Conservation (phyloP, 2,888 invertebrate genomes). For the Colostygia pectinataria region DNA sequence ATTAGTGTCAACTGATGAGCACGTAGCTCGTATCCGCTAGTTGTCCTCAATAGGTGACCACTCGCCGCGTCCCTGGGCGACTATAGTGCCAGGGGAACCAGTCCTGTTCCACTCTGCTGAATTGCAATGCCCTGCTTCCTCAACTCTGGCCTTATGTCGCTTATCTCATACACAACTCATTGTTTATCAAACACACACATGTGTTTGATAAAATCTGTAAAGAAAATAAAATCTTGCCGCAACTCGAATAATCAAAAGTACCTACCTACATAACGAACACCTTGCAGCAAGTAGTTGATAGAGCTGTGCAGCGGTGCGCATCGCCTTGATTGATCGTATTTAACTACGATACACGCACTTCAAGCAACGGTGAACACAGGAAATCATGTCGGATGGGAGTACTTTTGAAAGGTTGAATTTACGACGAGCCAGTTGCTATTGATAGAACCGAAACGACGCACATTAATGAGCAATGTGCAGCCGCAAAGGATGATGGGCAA, state of each 20-base stretch:
- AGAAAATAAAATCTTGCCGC: no score
- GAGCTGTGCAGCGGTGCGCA: slow-evolving; percentile 28
- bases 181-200: neutral
- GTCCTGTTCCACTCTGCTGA: slow-evolving; percentile 72
- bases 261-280: no score
- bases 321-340: slow-evolving; percentile 25
- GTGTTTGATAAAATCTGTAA: neutral
- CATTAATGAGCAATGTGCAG: slow-evolving; percentile 15
- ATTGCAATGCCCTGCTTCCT: slow-evolving; percentile 63
- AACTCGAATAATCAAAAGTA: no score
- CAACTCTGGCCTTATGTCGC: slow-evolving; percentile 6
- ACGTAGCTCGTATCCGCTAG: slow-evolving; percentile 53
- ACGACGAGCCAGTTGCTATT: slow-evolving; percentile 11
- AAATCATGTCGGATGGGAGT: slow-evolving; percentile 23
- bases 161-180: neutral
- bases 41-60: slow-evolving; percentile 69
- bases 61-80: slow-evolving; percentile 61
- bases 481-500: no score
- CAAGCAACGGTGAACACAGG: slow-evolving; percentile 30
- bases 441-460: slow-evolving; percentile 17
- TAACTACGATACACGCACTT: slow-evolving; percentile 18
- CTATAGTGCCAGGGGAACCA: slow-evolving; percentile 62
- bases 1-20: slow-evolving; percentile 48
- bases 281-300: slow-evolving; percentile 20
- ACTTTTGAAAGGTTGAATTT: slow-evolving; percentile 28